Evolutionary conservation across 2,113 vertebrate genomes (phyloP), one percentile per base, ranked within the genome.

Genomic region (Haemorhous mexicanus): DNA sequence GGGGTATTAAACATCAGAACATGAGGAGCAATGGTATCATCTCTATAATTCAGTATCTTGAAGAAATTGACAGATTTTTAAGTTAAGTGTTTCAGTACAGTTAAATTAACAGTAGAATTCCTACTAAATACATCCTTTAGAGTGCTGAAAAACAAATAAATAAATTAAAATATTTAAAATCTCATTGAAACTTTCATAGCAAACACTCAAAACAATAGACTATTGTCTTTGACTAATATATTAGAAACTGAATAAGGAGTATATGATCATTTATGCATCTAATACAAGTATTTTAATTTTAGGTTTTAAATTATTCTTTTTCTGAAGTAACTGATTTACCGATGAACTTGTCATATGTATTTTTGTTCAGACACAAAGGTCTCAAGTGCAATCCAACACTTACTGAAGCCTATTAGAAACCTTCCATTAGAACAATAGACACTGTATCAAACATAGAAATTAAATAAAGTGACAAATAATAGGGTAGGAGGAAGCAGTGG

Each of bases 401-500:
- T 30, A 67, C 5, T 76, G 50, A 90, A 83, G 44, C 41, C 33
- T 85, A 77, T 85, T 62, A 91, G 46, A 91, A 94, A 83, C 33
- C 35, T 80, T 90, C 78, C 24, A 78, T 89, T 93, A 77, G 58
- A 95, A 88, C 74, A 93, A 91, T 63, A 80, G 53, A 47, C 23
- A 80, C 50, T 69, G 11, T 79, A 91, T 81, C 91, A 94, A 76
- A 76, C 46, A 73, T 3, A 85, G 56, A 67, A 84, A 96, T 93
- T 93, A 91, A 79, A 95, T 77, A 92, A 96, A 89, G 37, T 82
- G 52, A 90, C 58, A 96, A 96, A 95, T 93, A 87, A 79, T 41
- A 94, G 72, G 44, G 49, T 75, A 53, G 37, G 35, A 83, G 58
- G 67, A 89, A 87, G 67, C 37, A 89, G 46, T 76, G 68, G 64